Percentiles rank a stretch among this genome's conserved stretches.
Conservation (phyloP, 2,888 invertebrate species). For the Heliconius ismenius region DNA sequence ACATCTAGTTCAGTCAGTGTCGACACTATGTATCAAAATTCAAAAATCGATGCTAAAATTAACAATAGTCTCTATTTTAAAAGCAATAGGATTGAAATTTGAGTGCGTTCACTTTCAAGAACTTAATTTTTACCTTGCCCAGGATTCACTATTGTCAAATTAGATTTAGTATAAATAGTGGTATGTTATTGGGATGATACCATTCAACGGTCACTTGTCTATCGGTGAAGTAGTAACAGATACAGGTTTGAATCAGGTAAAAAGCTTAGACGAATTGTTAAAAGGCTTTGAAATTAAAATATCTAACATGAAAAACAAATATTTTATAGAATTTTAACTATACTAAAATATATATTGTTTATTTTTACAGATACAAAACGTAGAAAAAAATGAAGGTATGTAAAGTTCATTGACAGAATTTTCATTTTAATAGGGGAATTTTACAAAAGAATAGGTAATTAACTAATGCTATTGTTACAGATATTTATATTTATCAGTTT, state of each 20-base stretch:
- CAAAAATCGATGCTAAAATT: constrained; percentile 28
- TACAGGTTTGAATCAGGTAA: constrained; percentile 10
- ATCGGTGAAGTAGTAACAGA: constrained; percentile 22
- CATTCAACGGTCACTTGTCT: constrained; percentile 56
- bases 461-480: constrained; percentile 52
- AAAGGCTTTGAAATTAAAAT: not conserved
- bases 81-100: constrained; percentile 36
- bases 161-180: constrained; percentile 64
- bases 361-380: not conserved
- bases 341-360: not conserved
- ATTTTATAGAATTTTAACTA: not conserved
- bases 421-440: no score
- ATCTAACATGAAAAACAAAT: not conserved
- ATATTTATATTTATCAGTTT: constrained; percentile 58
- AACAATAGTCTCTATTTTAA: constrained; percentile 22
- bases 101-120: not conserved
- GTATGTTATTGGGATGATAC: constrained; percentile 50
- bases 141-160: constrained; percentile 53
- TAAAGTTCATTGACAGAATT: not conserved
- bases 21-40: constrained; percentile 44
- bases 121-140: constrained; percentile 43
- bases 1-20: constrained; percentile 44
- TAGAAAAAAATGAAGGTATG: constrained; percentile 24
- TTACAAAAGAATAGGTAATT: not conserved
- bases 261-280: not conserved